These are phyloP conservation scores for Pseudachorutes palmiensis DNA, from an alignment of 1,140 invertebrate species.

Conservation along the genomic window DNA sequence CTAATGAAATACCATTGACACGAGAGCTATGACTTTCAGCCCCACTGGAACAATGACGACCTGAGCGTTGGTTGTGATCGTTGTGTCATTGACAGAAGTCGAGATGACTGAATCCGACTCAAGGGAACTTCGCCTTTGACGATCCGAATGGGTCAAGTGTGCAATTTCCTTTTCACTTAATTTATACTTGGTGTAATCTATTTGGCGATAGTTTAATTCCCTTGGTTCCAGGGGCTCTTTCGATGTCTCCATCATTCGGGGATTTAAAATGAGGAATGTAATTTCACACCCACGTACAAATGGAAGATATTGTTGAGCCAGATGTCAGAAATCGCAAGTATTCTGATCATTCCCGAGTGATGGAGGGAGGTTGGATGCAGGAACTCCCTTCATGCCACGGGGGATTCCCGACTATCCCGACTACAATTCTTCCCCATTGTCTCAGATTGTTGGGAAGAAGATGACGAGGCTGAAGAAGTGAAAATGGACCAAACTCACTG, in stretches of 20 bases:
- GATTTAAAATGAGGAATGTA: not conserved
- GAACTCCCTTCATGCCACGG: too few species aligned
- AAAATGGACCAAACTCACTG: too few species aligned
- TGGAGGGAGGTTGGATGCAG: too few species aligned
- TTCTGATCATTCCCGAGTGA: too few species aligned
- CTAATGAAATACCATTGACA: constrained; percentile 22
- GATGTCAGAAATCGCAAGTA: too few species aligned
- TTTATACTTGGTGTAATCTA: not conserved
- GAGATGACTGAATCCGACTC: not conserved
- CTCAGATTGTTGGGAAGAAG: too few species aligned
- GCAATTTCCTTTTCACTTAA: constrained; percentile 4
- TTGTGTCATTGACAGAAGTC: not conserved
- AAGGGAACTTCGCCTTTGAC: not conserved
- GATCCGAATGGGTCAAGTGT: not conserved
- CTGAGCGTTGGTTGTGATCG: not conserved
- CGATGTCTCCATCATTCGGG: not conserved
- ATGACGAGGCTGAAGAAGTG: too few species aligned
- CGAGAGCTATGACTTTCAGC: constrained; percentile 23
- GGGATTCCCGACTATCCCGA: too few species aligned
- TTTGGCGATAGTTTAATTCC: not conserved
- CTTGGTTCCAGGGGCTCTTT: not conserved
- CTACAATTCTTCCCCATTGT: too few species aligned
- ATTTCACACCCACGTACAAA: not conserved
- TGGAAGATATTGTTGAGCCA: too few species aligned
- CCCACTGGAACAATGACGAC: constrained; percentile 18